Evolutionary conservation across 1,140 invertebrate genomes (phyloP).

Genomic region (Thaumetopoea pityocampa): DNA sequence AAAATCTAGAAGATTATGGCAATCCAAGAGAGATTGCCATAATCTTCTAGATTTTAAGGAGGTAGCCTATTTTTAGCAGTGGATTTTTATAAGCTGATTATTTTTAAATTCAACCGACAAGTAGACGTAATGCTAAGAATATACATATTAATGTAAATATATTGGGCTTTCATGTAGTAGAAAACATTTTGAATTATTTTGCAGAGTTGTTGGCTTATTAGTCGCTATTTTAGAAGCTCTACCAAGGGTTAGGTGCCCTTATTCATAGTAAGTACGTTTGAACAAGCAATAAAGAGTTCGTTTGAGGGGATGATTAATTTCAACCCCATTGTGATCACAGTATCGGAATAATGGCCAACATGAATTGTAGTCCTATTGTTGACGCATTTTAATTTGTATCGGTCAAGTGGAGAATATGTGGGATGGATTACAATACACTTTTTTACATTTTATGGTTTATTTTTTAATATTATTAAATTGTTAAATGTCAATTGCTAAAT

Average conservation of each 20-base stretch:
- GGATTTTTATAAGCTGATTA: no score
- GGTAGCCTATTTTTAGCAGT: no score
- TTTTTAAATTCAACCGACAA: no score
- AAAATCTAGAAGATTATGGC: no score
- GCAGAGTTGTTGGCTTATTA: background rate
- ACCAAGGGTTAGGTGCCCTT: slow-evolving; percentile 7
- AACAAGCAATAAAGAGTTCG: slow-evolving; percentile 15
- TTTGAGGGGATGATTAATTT: slow-evolving; percentile 12
- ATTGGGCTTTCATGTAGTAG: background rate
- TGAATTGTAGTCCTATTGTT: slow-evolving; percentile 1
- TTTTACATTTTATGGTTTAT: no score
- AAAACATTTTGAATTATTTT: background rate
- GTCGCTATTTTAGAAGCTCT: background rate
- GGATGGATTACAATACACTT: no score
- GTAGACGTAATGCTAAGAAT: no score
- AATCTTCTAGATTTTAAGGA: no score
- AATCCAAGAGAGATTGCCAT: no score
- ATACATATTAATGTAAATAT: no score
- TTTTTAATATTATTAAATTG: slow-evolving; percentile 4
- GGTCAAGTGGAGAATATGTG: slow-evolving; percentile 6
- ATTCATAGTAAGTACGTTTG: slow-evolving; percentile 10
- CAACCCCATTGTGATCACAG: slow-evolving; percentile 4
- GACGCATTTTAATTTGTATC: slow-evolving; percentile 3
- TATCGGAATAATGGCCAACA: no score
- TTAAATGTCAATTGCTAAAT: background rate